A percentile compares a stretch with the other conserved stretches of the same genome.
phyloP scores from a whole-genome alignment of 2,113 vertebrate species.

The Amphilophus citrinellus region DNA sequence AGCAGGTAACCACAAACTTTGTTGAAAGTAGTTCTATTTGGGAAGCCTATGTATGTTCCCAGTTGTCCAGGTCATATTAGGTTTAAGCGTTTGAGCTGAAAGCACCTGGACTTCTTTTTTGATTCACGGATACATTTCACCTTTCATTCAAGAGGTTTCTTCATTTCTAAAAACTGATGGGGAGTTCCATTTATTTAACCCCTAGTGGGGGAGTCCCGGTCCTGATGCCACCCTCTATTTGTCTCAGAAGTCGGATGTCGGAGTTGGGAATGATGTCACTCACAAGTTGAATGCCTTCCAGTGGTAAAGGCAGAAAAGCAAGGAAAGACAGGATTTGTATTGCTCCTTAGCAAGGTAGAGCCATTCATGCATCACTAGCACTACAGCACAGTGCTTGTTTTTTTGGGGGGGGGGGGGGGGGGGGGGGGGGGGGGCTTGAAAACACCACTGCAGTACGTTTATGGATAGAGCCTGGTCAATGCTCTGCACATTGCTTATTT shows the following conservation, averaged over 20 bases:
- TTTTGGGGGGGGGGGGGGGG: background rate
- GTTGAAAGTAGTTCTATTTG: too few relatives aligned
- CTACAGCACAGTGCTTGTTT: background rate
- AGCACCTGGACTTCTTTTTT: background rate
- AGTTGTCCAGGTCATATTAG: too few relatives aligned
- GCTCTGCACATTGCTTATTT: background rate
- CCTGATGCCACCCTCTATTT: background rate
- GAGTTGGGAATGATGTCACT: background rate
- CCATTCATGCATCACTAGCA: background rate
- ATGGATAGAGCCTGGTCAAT: background rate
- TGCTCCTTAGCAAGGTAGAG: background rate
- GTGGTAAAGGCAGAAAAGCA: too few relatives aligned
- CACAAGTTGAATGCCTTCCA: too few relatives aligned
- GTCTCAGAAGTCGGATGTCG: too few relatives aligned
- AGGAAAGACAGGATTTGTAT: background rate
- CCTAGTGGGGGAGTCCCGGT: background rate
- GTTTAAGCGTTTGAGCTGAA: too few relatives aligned
- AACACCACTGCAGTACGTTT: fast-evolving
- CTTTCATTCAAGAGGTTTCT: background rate
- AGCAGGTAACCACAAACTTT: too few relatives aligned
- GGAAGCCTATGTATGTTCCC: too few relatives aligned
- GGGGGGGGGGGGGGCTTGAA: background rate
- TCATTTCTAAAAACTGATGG: background rate
- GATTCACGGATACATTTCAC: background rate
- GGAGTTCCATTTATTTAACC: background rate